Percentiles rank a stretch among this genome's conserved stretches.
These are phyloP conservation scores for Sphaerophoria rueppellii DNA, from an alignment of 2,888 invertebrate genomes.

Conservation along the genomic window DNA sequence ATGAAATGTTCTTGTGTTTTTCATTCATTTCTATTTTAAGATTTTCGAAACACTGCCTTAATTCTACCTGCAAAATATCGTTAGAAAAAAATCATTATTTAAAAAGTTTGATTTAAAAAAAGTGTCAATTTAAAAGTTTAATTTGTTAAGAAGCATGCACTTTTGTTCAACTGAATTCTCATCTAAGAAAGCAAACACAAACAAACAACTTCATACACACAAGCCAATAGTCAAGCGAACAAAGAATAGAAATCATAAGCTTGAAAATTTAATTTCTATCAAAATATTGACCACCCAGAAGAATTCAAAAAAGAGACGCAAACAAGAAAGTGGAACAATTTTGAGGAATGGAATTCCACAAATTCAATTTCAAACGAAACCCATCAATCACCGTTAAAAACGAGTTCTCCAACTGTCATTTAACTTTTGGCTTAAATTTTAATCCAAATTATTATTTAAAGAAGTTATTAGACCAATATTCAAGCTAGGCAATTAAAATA, in stretches of 20 bases:
- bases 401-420: conserved; percentile 34
- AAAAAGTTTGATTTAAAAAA: no score
- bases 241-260: background rate
- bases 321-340: conserved; percentile 9
- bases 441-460: conserved; percentile 42
- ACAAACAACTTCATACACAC: no score
- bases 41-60: no score
- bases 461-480: conserved; percentile 1
- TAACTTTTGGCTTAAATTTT: conserved; percentile 32
- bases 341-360: conserved; percentile 21
- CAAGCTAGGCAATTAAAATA: background rate
- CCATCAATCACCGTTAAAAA: conserved; percentile 45
- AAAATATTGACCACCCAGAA: background rate
- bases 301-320: background rate
- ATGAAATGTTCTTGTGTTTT: no score
- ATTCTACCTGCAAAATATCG: no score
- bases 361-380: conserved; percentile 27
- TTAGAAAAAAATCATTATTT: no score
- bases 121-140: no score
- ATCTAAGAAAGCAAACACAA: no score
- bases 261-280: conserved; percentile 3
- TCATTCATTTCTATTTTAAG: no score
- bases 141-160: no score
- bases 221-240: no score
- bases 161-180: no score